Percentiles rank a stretch among this genome's conserved stretches.
These are phyloP conservation scores for Anoplius nigerrimus DNA, from an alignment of 2,888 invertebrate genomes.

Conservation along the genomic window DNA sequence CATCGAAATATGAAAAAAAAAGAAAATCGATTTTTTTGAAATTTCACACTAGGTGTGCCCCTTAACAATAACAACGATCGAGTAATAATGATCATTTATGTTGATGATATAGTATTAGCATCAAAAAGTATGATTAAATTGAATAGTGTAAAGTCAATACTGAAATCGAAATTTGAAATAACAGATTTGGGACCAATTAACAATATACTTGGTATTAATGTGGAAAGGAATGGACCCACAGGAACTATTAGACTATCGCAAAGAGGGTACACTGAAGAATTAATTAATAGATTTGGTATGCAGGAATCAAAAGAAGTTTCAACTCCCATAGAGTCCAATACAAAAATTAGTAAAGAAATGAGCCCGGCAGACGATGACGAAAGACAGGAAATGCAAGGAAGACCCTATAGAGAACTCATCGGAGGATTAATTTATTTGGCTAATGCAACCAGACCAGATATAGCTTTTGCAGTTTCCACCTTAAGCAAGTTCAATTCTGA, in stretches of 20 bases:
- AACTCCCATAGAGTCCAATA: not conserved
- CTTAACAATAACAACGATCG: not conserved
- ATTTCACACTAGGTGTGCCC: too few relatives aligned
- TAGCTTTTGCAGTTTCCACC: slow-evolving; percentile 4
- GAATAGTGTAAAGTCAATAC: not conserved
- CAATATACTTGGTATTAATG: slow-evolving; percentile 1
- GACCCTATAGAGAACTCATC: slow-evolving; percentile 1
- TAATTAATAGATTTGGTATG: slow-evolving; percentile 4
- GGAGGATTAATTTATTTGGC: slow-evolving; percentile 11
- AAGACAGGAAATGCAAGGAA: not conserved
- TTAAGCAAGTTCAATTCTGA: not conserved
- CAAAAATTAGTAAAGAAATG: not conserved
- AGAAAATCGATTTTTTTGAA: too few relatives aligned
- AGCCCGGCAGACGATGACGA: not conserved
- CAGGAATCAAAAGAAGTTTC: not conserved
- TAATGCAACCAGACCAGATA: slow-evolving; percentile 4
- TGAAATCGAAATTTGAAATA: not conserved
- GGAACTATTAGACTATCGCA: slow-evolving; percentile 1
- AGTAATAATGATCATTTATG: not conserved
- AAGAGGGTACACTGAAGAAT: not conserved
- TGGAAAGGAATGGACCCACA: not conserved
- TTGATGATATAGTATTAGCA: slow-evolving; percentile 5
- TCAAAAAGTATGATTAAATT: not conserved
- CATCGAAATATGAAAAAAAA: too few relatives aligned
- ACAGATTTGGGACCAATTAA: not conserved